A percentile compares a stretch with the other conserved stretches of the same genome.
These are phyloP conservation scores for Drosophila triauraria DNA, from an alignment of 1,140 invertebrate genomes.

Conservation along the genomic window DNA sequence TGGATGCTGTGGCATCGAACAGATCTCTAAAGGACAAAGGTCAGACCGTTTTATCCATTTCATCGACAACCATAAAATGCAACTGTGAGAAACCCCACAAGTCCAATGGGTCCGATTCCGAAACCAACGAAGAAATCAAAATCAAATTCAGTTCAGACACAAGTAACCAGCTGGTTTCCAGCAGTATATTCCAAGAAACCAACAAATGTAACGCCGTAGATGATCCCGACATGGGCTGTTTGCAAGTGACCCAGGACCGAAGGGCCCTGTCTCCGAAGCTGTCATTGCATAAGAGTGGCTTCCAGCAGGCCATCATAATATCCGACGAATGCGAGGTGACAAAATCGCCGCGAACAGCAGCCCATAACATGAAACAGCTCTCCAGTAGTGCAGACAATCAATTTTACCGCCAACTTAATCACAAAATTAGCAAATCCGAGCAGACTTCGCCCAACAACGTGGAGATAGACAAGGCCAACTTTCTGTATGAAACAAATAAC, in stretches of 20 bases:
- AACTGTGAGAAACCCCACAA: slow-evolving; percentile 44
- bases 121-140: slow-evolving; percentile 30
- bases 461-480: slow-evolving; percentile 59
- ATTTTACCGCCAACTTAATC: slow-evolving; percentile 39
- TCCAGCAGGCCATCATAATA: slow-evolving; percentile 47
- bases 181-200: slow-evolving; percentile 7
- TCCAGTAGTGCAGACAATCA: slow-evolving; percentile 57
- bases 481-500: slow-evolving; percentile 68
- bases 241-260: slow-evolving; percentile 32
- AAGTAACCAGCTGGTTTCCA: slow-evolving; percentile 3
- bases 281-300: slow-evolving; percentile 33
- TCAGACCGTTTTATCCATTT: slow-evolving; percentile 34
- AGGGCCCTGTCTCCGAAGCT: slow-evolving; percentile 27
- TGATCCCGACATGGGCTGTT: slow-evolving; percentile 13
- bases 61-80: slow-evolving; percentile 34
- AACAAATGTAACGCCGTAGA: slow-evolving; percentile 12
- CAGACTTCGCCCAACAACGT: slow-evolving; percentile 82
- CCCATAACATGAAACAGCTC: slow-evolving; percentile 15
- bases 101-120: slow-evolving; percentile 41
- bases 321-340: slow-evolving; percentile 43
- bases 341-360: slow-evolving; percentile 17
- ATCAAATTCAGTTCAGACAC: slow-evolving; percentile 35
- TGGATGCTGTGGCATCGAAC: slow-evolving; percentile 37
- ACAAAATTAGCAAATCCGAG: slow-evolving; percentile 73
- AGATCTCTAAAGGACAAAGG: slow-evolving; percentile 40